These are phyloP conservation scores for Manis pentadactyla DNA, from an alignment of 2,797 vertebrate species.

Conservation along the genomic window DNA sequence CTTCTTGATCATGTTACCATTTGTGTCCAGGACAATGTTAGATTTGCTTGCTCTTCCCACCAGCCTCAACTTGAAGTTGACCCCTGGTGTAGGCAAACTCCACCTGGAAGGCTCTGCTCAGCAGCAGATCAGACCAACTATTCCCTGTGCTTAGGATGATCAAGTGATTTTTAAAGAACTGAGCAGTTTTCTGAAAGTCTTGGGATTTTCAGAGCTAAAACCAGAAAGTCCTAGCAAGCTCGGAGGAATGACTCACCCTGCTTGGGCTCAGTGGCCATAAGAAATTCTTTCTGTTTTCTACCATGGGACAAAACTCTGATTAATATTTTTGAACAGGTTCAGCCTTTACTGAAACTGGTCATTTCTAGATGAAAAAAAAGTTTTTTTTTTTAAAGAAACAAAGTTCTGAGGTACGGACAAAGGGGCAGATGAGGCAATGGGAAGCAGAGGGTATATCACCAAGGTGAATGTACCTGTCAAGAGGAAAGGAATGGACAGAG, in stretches of 20 bases:
- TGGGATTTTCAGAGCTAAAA: not conserved
- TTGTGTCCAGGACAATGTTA: not conserved
- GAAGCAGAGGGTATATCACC: not conserved
- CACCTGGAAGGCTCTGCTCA: not conserved
- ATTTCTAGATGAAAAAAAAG: not conserved
- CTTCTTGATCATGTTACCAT: not conserved
- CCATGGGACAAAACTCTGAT: not conserved
- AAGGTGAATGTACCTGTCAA: not conserved
- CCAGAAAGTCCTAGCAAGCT: not conserved
- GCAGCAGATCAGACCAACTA: not conserved
- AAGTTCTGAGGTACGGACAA: not conserved
- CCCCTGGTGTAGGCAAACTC: not conserved
- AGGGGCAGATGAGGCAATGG: not conserved
- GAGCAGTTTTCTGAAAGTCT: not conserved
- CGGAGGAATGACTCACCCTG: not conserved
- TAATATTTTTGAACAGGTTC: not conserved
- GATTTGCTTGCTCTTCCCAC: not conserved
- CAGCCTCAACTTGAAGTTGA: not conserved
- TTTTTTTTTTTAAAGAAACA: not conserved
- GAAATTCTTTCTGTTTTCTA: not conserved
- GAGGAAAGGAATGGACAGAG: accelerated
- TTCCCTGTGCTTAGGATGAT: not conserved
- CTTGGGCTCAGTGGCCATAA: too few species aligned
- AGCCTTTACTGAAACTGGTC: not conserved
- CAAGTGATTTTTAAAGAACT: not conserved